phyloP scores from a whole-genome alignment of 1,140 invertebrate species.

The Drosophila trapezifrons region DNA sequence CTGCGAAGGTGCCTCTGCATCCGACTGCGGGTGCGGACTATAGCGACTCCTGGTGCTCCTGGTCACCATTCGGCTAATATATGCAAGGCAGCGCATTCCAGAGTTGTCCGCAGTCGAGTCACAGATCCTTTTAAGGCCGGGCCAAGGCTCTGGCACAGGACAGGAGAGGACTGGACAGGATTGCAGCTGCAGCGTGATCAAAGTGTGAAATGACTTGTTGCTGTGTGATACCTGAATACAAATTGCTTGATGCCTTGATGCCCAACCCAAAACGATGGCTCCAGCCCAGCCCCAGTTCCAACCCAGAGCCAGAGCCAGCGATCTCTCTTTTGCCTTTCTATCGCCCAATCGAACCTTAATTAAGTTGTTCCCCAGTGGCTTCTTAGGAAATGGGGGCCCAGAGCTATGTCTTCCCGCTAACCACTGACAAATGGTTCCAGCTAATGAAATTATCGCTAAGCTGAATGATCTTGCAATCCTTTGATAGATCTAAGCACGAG shows the following conservation, averaged over 20 bases:
- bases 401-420: slow-evolving; percentile 17
- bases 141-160: slow-evolving; percentile 45
- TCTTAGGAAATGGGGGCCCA: slow-evolving; percentile 45
- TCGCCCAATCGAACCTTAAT: slow-evolving; percentile 59
- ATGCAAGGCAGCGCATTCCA: slow-evolving; percentile 71
- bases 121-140: slow-evolving; percentile 73
- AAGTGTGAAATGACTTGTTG: slow-evolving; percentile 83
- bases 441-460: slow-evolving; percentile 65
- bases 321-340: slow-evolving; percentile 35
- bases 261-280: slow-evolving; percentile 31
- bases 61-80: slow-evolving; percentile 59
- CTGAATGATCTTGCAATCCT: slow-evolving; percentile 1
- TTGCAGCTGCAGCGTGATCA: slow-evolving; percentile 73
- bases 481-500: slow-evolving; percentile 8
- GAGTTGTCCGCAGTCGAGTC: slow-evolving; percentile 38
- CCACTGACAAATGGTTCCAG: slow-evolving; percentile 26
- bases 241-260: slow-evolving; percentile 76
- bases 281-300: background rate
- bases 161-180: slow-evolving; percentile 21
- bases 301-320: background rate
- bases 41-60: slow-evolving; percentile 22
- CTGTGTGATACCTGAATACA: slow-evolving; percentile 77
- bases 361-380: slow-evolving; percentile 67
- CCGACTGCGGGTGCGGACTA: slow-evolving; percentile 30
- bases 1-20: slow-evolving; percentile 68